These are phyloP conservation scores for Tribolium castaneum DNA, from an alignment of 1,140 invertebrate genomes.

Conservation along the genomic window DNA sequence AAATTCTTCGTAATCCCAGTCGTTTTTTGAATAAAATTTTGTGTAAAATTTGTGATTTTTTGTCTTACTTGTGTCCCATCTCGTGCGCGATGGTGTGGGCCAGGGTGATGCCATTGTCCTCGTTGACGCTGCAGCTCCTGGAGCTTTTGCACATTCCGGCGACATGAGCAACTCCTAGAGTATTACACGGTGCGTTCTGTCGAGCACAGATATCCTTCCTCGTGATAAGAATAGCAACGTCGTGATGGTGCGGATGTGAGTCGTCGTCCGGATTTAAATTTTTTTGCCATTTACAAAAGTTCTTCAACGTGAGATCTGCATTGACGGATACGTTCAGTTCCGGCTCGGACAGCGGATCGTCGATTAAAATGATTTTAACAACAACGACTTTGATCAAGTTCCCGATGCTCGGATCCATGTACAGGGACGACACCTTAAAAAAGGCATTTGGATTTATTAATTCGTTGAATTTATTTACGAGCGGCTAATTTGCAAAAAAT, in stretches of 20 bases:
- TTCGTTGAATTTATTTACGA: neutral
- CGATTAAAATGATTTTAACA: conserved; percentile 83
- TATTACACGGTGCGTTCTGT: conserved; percentile 81
- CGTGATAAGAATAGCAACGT: conserved; percentile 91
- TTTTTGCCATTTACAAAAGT: conserved; percentile 90
- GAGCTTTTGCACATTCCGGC: conserved; percentile 91
- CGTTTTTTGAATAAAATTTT: too few relatives aligned
- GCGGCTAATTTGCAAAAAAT: neutral
- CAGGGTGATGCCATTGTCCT: conserved; percentile 91
- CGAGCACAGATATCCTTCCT: conserved; percentile 88
- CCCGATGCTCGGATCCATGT: conserved; percentile 88
- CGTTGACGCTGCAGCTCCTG: conserved; percentile 89
- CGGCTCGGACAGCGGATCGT: conserved; percentile 74
- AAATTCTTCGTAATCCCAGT: too few relatives aligned
- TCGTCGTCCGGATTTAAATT: conserved; percentile 82
- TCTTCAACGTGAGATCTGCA: conserved; percentile 83
- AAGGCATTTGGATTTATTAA: neutral
- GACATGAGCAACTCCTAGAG: conserved; percentile 88
- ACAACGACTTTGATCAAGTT: conserved; percentile 91
- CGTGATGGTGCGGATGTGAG: conserved; percentile 89
- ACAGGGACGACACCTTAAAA: conserved; percentile 78
- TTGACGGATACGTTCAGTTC: conserved; percentile 82
- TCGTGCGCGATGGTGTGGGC: conserved; percentile 95
- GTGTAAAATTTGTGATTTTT: too few relatives aligned
- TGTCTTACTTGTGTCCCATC: conserved; percentile 95